phyloP scores from a whole-genome alignment of 2,113 vertebrate species.

The Oncorhynchus kisutch region DNA sequence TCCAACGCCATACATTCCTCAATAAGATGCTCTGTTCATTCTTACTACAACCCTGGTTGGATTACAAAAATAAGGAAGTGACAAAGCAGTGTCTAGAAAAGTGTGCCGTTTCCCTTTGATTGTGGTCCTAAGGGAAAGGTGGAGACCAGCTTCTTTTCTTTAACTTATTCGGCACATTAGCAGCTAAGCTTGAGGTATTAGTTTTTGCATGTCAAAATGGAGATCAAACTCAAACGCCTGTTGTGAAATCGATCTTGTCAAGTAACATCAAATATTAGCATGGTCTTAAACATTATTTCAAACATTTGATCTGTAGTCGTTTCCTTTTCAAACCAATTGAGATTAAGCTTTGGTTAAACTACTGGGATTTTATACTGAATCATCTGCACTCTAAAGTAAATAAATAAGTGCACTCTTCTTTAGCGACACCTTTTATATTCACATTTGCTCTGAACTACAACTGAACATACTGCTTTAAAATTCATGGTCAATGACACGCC shows the following conservation, averaged over 20 bases:
- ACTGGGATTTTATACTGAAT: constrained; percentile 77
- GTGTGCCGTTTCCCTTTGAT: constrained; percentile 70
- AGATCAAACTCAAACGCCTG: constrained; percentile 91
- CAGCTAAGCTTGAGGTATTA: constrained; percentile 96
- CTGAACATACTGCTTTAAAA: constrained; percentile 57
- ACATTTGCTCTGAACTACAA: constrained; percentile 62
- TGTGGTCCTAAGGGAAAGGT: constrained; percentile 60
- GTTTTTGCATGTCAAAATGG: constrained; percentile 93
- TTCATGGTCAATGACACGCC: constrained; percentile 55
- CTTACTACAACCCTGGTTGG: constrained; percentile 60
- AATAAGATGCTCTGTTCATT: constrained; percentile 31
- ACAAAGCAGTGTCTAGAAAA: constrained; percentile 70
- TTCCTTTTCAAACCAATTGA: constrained; percentile 70
- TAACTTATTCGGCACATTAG: constrained; percentile 68
- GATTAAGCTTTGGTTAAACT: constrained; percentile 94
- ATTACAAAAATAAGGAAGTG: constrained; percentile 71
- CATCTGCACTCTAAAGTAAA: constrained; percentile 68
- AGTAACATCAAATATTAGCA: constrained; percentile 66
- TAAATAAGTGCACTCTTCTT: constrained; percentile 91
- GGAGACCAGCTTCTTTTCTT: constrained; percentile 49
- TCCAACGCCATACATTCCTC: constrained; percentile 60
- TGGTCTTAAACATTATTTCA: constrained; percentile 41
- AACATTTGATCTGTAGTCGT: constrained; percentile 71
- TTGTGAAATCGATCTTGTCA: constrained; percentile 72
- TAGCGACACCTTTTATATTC: constrained; percentile 66